Base-by-base conservation (phyloP, 92 coral and sea anemone genomes). In the Parazoanthus atlanticus region DNA sequence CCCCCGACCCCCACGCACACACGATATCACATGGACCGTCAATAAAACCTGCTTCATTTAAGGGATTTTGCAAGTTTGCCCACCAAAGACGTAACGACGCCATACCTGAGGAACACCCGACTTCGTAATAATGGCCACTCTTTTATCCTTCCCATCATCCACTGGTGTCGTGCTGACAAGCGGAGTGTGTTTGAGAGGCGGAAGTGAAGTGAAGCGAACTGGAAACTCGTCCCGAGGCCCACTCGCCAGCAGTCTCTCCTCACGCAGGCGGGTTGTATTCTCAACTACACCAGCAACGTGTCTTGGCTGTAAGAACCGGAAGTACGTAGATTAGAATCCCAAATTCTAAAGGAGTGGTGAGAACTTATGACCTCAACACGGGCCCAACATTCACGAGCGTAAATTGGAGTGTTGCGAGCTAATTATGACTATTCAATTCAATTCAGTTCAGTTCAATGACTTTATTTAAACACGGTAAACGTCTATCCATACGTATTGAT, bases 241-340 rank as follows among this genome's bases (percentile, higher is more conserved):
- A 40, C 61, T 82, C 34, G 79, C 61, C 47, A 89, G 40, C 73
- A 95, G 84, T 41, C 49, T 85, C 40, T 91, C 88, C 41, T 92
- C 89, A 6, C 91, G 89, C 74, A 94, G 77, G 47, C 84, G 91
- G 5, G 94, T 90, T 32, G 86, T 83, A 84, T 92, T 95, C 84
- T 94, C 98, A 8, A 95, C 90, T 3, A 93, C 93, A 23, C 98
- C 98, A 26, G 98, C 98, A 43, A 94, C 65, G 49, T 92, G 80
- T 40, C 78, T 71, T 91, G 90, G 89, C 98, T 95, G 67, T 29
- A 65, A 76, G 30, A n/a, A 78, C 2, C 29, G 34, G 23, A 41
- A 52, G 58, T 52, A 52, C 49, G 21, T 15, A 13, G 58, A 52
- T 52, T 52, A 52, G 15, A 52, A 8, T 12, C 21, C 58, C 1